Evolutionary conservation across 53 echinoderm and acorn worm species (phyloP).

Genomic region (Stichopus horrens): DNA sequence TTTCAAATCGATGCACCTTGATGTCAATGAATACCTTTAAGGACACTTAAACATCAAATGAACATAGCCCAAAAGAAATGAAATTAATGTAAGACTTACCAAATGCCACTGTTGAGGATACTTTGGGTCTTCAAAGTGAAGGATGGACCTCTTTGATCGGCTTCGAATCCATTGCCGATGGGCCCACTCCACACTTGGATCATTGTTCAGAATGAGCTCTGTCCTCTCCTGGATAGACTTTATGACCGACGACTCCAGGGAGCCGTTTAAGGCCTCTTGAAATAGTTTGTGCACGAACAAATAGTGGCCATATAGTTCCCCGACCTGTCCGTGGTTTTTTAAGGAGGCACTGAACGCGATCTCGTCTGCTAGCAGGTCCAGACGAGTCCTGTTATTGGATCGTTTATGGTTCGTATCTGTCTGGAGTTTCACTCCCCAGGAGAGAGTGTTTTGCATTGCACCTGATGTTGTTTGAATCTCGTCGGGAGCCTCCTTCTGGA

Average conservation of each 20-base stretch:
- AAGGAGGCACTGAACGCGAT: constrained; percentile 68
- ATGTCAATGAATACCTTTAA: too few species aligned
- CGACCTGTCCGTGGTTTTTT: constrained; percentile 85
- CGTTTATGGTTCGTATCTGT: constrained; percentile 51
- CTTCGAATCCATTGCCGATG: constrained; percentile 83
- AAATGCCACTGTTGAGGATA: constrained; percentile 91
- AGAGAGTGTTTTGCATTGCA: constrained; percentile 70
- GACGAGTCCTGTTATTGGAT: constrained; percentile 68
- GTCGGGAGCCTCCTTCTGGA: constrained; percentile 25
- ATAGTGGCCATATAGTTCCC: constrained; percentile 82
- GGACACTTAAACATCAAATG: too few species aligned
- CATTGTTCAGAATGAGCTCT: constrained; percentile 53
- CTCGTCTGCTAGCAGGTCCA: constrained; percentile 67
- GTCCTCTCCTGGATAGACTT: constrained; percentile 63
- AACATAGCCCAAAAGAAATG: too few species aligned
- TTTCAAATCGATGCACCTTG: too few species aligned
- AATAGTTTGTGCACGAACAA: constrained; percentile 78
- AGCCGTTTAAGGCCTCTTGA: constrained; percentile 68
- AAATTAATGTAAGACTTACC: constrained; percentile 54
- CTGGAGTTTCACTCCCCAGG: constrained; percentile 93
- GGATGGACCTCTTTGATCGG: constrained; percentile 67
- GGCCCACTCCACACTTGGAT: constrained; percentile 78
- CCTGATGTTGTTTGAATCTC: constrained; percentile 33
- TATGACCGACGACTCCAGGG: constrained; percentile 40
- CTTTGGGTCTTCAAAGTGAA: constrained; percentile 65